Conservation (phyloP, 2,888 invertebrate species). For the Gryllus longicercus region DNA sequence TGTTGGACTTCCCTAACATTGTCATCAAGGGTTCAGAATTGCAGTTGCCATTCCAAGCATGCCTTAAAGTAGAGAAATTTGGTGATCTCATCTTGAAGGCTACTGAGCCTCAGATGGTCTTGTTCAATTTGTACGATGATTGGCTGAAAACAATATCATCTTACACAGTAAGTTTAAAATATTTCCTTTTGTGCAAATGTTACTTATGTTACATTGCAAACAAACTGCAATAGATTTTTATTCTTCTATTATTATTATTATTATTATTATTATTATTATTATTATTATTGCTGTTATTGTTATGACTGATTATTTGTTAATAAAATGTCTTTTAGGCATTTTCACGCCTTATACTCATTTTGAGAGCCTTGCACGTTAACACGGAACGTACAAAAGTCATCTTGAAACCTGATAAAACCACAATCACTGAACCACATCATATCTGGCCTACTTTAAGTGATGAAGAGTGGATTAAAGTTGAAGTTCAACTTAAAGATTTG, state of each 20-base stretch:
- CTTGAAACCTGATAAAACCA: constrained; percentile 97
- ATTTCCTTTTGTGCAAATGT: neutral
- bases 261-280: neutral
- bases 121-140: constrained; percentile 98
- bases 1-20: constrained; percentile 99
- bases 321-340: constrained; percentile 63
- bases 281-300: constrained; percentile 21
- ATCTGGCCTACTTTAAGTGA: constrained; percentile 98
- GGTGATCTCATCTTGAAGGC: constrained; percentile 98
- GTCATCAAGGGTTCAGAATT: constrained; percentile 99
- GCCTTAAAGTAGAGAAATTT: constrained; percentile 98
- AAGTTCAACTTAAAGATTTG: constrained; percentile 95
- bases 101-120: constrained; percentile 99
- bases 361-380: constrained; percentile 96
- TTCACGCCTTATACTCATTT: constrained; percentile 92
- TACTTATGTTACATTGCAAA: too few species aligned
- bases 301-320: constrained; percentile 21
- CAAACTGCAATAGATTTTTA: too few species aligned
- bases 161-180: constrained; percentile 68
- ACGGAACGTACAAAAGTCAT: constrained; percentile 98
- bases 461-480: constrained; percentile 99
- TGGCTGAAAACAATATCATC: constrained; percentile 99
- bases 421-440: constrained; percentile 97
- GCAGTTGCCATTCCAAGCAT: constrained; percentile 98
- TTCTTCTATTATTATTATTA: neutral